Base-by-base conservation (phyloP, 2,888 invertebrate species). In the Oscheius sp. region DNA sequence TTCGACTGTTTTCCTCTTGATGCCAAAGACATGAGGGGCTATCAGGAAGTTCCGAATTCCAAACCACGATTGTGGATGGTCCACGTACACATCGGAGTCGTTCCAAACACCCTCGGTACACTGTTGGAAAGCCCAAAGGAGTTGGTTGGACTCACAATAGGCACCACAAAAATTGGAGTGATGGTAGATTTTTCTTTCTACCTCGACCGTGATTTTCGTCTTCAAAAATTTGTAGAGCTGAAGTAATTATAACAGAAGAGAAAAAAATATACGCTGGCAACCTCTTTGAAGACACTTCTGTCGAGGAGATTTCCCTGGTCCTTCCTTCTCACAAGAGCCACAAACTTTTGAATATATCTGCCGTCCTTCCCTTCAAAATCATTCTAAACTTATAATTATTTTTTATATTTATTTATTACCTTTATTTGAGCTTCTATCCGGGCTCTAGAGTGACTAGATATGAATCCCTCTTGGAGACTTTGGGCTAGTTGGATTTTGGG, bases 1-100 rank as follows among this genome's bases (percentile, higher is more conserved):
- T n/a, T 54, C 54, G 54, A 32, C n/a, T 4, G 12, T 20, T 33
- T 54, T 54, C 14, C 44, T 5, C 26, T 41, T 30, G 17, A 59
- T 59, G 24, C 70, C 73, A 45, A 69, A 70, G 12, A 70, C 38
- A 30, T 73, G 67, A 0, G 45, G 70, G n/a, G 73, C 68, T 22
- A 73, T 66, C 24, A 64, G 54, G 49, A 70, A 62, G 30, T 33
- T 9, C 30, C 65, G 32, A 2, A 56, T 56, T 22, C 56, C 28
- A 57, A 33, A 50, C 26, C 49, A 32, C 5, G 59, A 56, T 44
- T 68, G 67, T 5, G 73, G 73, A 61, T 73, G 69, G 51, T 70
- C 73, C n/a, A 73, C 56, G 12, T 65, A 45, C 9, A 69, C 66
- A 45, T 72, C 62, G 5, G 47, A 47, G 4, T 17, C n/a, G 12